Conservation (phyloP, 1,140 invertebrate genomes). For the Zaprionus davidi region DNA sequence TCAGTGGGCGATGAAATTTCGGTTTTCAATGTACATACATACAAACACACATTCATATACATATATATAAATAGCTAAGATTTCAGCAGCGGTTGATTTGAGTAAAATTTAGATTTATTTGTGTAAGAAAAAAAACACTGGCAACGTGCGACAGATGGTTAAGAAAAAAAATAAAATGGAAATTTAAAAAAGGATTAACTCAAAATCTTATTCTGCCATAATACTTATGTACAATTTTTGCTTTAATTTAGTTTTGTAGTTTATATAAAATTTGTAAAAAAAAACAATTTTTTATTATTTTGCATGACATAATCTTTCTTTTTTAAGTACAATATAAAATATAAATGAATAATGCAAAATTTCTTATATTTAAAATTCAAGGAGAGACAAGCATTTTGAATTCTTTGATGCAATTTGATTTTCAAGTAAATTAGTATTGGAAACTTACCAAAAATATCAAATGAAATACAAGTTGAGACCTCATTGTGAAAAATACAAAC, state of each 20-base stretch:
- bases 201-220: constrained; percentile 48
- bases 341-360: neutral
- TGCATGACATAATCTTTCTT: constrained; percentile 3
- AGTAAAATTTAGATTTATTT: constrained; percentile 30
- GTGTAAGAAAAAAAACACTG: constrained; percentile 33
- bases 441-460: constrained; percentile 18
- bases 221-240: constrained; percentile 37
- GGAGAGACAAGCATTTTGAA: constrained; percentile 9
- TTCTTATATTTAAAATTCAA: neutral
- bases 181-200: neutral
- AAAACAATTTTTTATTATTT: constrained; percentile 20
- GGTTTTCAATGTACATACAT: constrained; percentile 51
- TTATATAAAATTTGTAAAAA: constrained; percentile 29
- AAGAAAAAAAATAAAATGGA: constrained; percentile 6
- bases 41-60: constrained; percentile 1
- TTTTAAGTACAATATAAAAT: constrained; percentile 17
- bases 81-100: constrained; percentile 15
- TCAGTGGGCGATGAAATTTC: constrained; percentile 31
- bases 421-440: neutral
- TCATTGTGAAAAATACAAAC: constrained; percentile 17
- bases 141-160: constrained; percentile 10
- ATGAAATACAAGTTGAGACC: constrained; percentile 11
- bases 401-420: neutral
- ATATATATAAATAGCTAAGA: constrained; percentile 5
- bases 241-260: constrained; percentile 29